phyloP scores from a whole-genome alignment of 2,888 invertebrate species.

The Callyntrura guangdongensis region DNA sequence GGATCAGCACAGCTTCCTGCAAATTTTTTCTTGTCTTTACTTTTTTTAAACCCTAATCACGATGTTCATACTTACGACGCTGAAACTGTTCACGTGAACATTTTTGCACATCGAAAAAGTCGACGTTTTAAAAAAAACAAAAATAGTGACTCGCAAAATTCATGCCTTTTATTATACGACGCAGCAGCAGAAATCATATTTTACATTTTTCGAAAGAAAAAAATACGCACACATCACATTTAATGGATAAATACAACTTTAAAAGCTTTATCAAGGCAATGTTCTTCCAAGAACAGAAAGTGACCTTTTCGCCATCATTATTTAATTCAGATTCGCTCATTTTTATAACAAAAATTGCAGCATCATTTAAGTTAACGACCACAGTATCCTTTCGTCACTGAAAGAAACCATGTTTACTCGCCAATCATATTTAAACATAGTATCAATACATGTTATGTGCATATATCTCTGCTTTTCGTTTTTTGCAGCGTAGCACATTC shows the following conservation, averaged over 20 bases:
- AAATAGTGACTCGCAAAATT: background rate
- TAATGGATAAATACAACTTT: background rate
- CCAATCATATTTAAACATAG: too few species aligned
- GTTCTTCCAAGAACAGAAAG: background rate
- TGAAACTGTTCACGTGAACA: constrained; percentile 6
- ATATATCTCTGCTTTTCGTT: too few species aligned
- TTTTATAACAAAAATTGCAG: background rate
- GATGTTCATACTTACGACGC: background rate
- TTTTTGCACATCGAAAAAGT: background rate
- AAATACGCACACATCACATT: background rate
- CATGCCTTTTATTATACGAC: background rate
- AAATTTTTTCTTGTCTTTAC: background rate
- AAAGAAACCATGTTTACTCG: background rate
- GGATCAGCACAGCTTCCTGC: constrained; percentile 31
- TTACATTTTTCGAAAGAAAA: background rate
- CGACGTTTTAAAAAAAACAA: background rate
- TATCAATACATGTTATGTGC: background rate
- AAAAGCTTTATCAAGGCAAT: background rate
- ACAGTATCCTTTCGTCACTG: background rate
- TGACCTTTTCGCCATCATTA: background rate
- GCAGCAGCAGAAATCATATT: background rate
- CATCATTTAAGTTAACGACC: background rate
- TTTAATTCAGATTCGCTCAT: background rate
- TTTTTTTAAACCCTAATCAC: background rate
- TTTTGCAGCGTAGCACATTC: too few species aligned